Conservation (phyloP, 2,888 invertebrate genomes). For the Masnerella sp. region DNA sequence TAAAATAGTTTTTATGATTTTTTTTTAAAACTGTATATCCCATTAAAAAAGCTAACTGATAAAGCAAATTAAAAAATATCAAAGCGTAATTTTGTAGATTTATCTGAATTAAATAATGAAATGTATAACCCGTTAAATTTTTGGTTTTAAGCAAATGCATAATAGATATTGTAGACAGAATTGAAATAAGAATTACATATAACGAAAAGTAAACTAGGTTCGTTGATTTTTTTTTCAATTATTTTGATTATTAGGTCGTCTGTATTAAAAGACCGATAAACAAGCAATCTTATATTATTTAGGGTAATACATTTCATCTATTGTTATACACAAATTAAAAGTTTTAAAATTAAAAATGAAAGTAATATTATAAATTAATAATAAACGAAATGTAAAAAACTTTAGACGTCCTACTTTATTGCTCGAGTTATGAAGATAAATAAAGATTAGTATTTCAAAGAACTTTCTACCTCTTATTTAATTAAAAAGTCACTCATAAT, state of each 20-base stretch:
- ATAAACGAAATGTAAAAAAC: not conserved
- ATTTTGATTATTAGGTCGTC: too few relatives aligned
- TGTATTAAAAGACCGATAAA: too few relatives aligned
- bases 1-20: not conserved
- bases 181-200: not conserved
- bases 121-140: constrained; percentile 5
- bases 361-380: constrained; percentile 7
- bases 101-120: constrained; percentile 4
- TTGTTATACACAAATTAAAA: constrained; percentile 5
- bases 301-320: constrained; percentile 1
- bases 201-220: too few relatives aligned
- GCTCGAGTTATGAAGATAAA: too few relatives aligned
- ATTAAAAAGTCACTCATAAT: too few relatives aligned
- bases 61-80: not conserved
- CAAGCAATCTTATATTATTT: too few relatives aligned
- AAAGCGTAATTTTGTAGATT: constrained; percentile 1
- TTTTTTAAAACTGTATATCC: not conserved
- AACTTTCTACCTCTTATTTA: too few relatives aligned
- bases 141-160: too few relatives aligned
- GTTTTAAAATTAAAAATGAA: constrained; percentile 8
- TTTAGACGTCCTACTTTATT: not conserved
- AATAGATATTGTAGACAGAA: not conserved
- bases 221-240: too few relatives aligned
- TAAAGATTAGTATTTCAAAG: too few relatives aligned
- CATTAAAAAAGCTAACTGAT: not conserved